These are phyloP conservation scores for Chiroxiphia lanceolata DNA, from an alignment of 2,797 vertebrate genomes.

Conservation along the genomic window DNA sequence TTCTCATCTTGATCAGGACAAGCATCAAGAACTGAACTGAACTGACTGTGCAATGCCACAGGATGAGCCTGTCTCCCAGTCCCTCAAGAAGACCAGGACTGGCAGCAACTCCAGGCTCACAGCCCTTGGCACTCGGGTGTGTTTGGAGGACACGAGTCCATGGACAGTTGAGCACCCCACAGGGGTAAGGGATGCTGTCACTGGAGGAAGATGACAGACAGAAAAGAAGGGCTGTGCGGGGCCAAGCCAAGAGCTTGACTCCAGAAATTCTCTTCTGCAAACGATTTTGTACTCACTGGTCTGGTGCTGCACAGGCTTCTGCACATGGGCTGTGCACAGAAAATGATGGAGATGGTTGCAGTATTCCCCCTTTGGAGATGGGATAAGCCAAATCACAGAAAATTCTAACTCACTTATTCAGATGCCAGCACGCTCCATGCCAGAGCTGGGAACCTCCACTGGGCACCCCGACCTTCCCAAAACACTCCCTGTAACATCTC, in stretches of 20 bases:
- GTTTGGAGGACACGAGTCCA: rapidly evolving
- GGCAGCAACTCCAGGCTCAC: neutral
- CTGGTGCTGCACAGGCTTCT: neutral
- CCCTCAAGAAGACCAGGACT: neutral
- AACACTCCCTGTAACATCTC: rapidly evolving
- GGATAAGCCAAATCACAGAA: neutral
- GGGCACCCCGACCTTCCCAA: neutral
- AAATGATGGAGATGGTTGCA: rapidly evolving
- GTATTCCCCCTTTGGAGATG: neutral
- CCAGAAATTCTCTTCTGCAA: neutral
- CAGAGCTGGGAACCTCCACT: neutral
- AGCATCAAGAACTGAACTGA: neutral
- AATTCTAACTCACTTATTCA: rapidly evolving
- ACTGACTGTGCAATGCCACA: neutral
- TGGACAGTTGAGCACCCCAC: rapidly evolving
- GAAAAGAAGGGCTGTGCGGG: neutral
- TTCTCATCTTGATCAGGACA: neutral
- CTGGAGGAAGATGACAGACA: neutral
- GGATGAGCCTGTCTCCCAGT: neutral
- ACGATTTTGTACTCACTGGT: rapidly evolving
- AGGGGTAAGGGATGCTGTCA: neutral
- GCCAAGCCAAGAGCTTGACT: neutral
- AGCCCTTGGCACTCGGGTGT: rapidly evolving
- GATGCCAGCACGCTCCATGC: rapidly evolving
- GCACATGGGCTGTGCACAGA: neutral